Conservation (phyloP, 2,113 vertebrate species). For the human (Homo sapiens) region GRCh38 chrX:46700501-46701000, state of each 20-base stretch:
- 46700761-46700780: neutral
- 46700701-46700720: neutral
- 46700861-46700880: neutral
- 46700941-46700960: constrained; percentile 7
- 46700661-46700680: neutral
- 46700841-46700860: neutral
- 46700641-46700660: neutral
- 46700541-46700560: neutral
- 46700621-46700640: neutral
- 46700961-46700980: neutral
- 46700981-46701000: neutral
- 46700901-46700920: neutral
- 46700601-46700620: neutral
- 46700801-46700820: neutral
- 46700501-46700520: neutral
- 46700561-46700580: neutral
- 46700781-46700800: constrained; percentile 33
- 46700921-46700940: neutral
- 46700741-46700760: neutral
- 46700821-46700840: constrained; percentile 25
- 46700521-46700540: constrained; percentile 18
- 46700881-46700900: neutral
- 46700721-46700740: neutral
- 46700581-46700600: constrained; percentile 27
- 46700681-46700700: neutral